phyloP scores from a whole-genome alignment of 2,797 vertebrate genomes.

The Diplodus puntazzo region DNA sequence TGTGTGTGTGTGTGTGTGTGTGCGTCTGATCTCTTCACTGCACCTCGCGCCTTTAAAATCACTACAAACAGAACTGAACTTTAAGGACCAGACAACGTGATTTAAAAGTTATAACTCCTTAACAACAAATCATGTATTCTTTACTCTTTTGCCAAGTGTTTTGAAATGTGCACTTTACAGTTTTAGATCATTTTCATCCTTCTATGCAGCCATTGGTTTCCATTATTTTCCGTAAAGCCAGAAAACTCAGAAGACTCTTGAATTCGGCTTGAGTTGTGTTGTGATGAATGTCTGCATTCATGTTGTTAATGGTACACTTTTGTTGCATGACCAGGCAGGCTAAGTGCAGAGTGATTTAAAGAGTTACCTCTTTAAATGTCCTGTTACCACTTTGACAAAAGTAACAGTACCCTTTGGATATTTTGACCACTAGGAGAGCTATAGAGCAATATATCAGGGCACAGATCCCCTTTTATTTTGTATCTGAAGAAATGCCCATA shows the following conservation, averaged over 20 bases:
- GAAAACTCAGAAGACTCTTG: background rate
- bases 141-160: background rate
- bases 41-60: background rate
- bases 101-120: background rate
- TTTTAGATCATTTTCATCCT: background rate
- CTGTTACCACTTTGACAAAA: constrained; percentile 1
- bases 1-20: background rate
- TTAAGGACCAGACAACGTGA: background rate
- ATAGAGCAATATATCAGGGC: background rate
- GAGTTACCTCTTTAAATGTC: background rate
- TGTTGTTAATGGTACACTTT: background rate
- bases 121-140: background rate
- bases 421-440: background rate
- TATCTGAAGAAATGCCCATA: background rate
- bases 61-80: background rate
- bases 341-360: background rate
- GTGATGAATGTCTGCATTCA: background rate
- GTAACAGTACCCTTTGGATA: background rate
- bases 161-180: background rate
- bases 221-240: background rate
- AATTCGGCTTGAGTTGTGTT: background rate
- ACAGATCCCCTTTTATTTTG: background rate
- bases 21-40: background rate
- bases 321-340: background rate
- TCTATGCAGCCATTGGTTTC: background rate